Conservation (phyloP, 2,888 invertebrate species). For the Gerris lacustris region DNA sequence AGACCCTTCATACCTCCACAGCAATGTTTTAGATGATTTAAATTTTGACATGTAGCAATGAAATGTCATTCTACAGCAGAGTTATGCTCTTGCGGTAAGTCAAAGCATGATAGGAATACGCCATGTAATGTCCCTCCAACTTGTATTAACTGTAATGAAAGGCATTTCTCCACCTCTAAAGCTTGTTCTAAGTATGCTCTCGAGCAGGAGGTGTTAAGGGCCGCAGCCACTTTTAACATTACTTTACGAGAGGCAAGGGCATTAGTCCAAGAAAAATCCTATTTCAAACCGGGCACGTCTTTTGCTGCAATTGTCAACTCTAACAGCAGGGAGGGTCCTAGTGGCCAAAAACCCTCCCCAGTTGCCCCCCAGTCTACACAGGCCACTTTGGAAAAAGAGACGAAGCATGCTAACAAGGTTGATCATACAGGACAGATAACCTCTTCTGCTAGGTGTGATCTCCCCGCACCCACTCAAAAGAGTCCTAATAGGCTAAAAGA, state of each 20-base stretch:
- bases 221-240: not conserved
- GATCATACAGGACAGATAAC: no score
- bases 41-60: not conserved
- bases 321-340: no score
- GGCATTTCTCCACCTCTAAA: not conserved
- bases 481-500: no score
- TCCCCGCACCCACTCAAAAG: no score
- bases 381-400: no score
- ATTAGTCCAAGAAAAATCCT: not conserved
- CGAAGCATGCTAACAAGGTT: no score
- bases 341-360: no score
- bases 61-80: not conserved
- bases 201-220: not conserved
- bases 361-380: no score
- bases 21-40: not conserved
- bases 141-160: not conserved
- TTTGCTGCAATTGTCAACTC: not conserved
- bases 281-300: not conserved
- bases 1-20: not conserved
- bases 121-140: not conserved
- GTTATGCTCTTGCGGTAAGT: not conserved
- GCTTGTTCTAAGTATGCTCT: not conserved
- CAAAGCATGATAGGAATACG: not conserved
- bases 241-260: not conserved
- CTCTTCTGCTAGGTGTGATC: no score